Conservation (phyloP, 1,140 invertebrate genomes). For the Cherax destructor region DNA sequence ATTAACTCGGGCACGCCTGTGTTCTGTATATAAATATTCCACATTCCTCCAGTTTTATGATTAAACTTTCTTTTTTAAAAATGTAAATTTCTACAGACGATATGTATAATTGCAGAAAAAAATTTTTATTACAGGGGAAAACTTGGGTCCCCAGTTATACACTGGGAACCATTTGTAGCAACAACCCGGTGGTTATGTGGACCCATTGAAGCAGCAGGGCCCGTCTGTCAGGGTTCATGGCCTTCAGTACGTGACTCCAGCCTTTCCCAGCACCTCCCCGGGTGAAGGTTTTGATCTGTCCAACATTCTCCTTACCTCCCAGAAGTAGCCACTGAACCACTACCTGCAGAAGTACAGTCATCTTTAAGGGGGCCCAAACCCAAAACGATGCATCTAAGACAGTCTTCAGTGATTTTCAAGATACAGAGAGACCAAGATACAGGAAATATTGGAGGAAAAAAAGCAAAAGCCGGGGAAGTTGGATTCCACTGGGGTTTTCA, state of each 20-base stretch:
- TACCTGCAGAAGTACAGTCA: slow-evolving; percentile 9
- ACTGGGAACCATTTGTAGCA: slow-evolving; percentile 71
- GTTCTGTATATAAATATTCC: too few relatives aligned
- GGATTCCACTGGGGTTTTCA: slow-evolving; percentile 52
- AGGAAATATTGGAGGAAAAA: slow-evolving; percentile 63
- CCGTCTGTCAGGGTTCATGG: slow-evolving; percentile 66
- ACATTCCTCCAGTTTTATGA: too few relatives aligned
- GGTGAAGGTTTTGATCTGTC: slow-evolving; percentile 63
- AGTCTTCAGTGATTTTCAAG: slow-evolving; percentile 58
- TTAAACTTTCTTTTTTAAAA: too few relatives aligned
- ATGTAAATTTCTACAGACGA: too few relatives aligned
- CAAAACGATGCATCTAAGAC: slow-evolving; percentile 44
- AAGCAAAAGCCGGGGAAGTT: slow-evolving; percentile 23
- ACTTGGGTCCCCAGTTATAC: slow-evolving; percentile 69
- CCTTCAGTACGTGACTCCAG: slow-evolving; percentile 54
- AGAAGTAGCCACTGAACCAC: slow-evolving; percentile 40
- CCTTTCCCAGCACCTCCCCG: slow-evolving; percentile 58
- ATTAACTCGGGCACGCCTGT: too few relatives aligned
- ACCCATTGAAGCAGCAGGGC: slow-evolving; percentile 59
- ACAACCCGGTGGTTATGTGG: slow-evolving; percentile 68
- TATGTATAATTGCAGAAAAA: background rate
- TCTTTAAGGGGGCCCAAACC: slow-evolving; percentile 7
- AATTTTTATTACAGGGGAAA: slow-evolving; percentile 42
- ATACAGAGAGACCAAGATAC: slow-evolving; percentile 60
- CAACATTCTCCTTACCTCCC: slow-evolving; percentile 70